phyloP scores from a whole-genome alignment of 2,113 vertebrate genomes.

The Strigops habroptila region DNA sequence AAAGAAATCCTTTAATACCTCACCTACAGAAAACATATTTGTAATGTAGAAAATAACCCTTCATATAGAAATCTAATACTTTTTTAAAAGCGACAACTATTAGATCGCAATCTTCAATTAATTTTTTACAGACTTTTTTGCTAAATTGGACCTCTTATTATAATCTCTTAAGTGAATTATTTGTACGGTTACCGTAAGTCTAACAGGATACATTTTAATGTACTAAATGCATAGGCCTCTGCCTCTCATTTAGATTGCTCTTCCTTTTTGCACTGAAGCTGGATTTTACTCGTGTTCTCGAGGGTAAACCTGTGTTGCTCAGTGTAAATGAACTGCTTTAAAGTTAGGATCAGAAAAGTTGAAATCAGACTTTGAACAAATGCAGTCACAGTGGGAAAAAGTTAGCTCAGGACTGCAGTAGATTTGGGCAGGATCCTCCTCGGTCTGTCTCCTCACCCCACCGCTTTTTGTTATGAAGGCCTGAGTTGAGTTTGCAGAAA shows the following conservation, averaged over 20 bases:
- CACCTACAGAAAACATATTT: background rate
- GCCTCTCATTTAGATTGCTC: background rate
- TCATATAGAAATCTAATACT: background rate
- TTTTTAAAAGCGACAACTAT: background rate
- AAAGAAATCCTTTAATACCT: constrained; percentile 17
- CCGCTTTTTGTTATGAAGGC: background rate
- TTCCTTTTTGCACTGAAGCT: background rate
- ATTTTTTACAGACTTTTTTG: background rate
- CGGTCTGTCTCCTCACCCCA: background rate
- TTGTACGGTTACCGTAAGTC: background rate
- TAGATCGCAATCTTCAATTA: background rate
- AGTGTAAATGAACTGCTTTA: background rate
- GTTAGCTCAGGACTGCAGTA: background rate
- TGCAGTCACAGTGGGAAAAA: background rate
- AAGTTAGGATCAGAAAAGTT: background rate
- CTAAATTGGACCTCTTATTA: background rate
- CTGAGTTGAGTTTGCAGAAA: background rate
- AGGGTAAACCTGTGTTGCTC: background rate
- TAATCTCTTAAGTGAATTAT: background rate
- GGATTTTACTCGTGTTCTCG: background rate
- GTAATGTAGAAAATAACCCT: background rate
- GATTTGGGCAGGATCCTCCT: background rate
- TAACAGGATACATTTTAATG: background rate
- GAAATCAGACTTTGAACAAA: background rate
- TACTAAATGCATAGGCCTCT: background rate